Base-by-base conservation (phyloP, 1,140 invertebrate species). In the Pseudachorutes palmiensis region DNA sequence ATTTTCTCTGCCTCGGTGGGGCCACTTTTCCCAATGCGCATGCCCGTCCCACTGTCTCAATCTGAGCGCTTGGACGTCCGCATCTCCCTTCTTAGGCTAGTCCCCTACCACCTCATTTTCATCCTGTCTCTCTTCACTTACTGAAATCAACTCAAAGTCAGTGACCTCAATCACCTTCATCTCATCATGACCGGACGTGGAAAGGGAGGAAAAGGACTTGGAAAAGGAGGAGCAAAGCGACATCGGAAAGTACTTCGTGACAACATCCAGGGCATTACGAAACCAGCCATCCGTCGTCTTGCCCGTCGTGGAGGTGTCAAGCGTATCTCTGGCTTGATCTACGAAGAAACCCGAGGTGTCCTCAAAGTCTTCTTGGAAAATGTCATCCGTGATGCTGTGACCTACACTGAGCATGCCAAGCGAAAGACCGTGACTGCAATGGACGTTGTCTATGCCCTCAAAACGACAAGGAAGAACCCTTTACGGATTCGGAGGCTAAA, bases 361-460 rank as follows among this genome's bases (percentile, higher is more conserved):
- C 75, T 83, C 3, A 91, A 89, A 77, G 84, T 89, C 0, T 91
- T 91, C 77, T 78, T 91, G 60, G 88, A 90, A 77, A 90, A 89
- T 75, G 87, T 91, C 0, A 91, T 91, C 75, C 82, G 87, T 64
- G 89, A 90, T 78, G 82, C 82, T 62, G 81, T 85, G 51, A 84
- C 83, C 57, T 85, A 84, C 77, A 84, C 82, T 22, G 83, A 82
- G 68, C 83, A 85, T 75, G 83, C 83, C 69, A 85, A 84, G 75
- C 75, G 84, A 60, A 85, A 84, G 75, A 68, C 70, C 1, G 82
- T 85, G 41, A 92, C 89, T 12, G 88, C 89, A 62, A 92, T 92
- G 89, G 89, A 92, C 75, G 87, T 92, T 19, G 89, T 92, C 30
- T 91, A 91, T 74, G 88, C 88, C 31, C 78, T 92, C 71, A 92